A percentile compares a stretch with the other conserved stretches of the same genome.
phyloP scores from a whole-genome alignment of 2,888 invertebrate genomes.

The Beris morrisii region DNA sequence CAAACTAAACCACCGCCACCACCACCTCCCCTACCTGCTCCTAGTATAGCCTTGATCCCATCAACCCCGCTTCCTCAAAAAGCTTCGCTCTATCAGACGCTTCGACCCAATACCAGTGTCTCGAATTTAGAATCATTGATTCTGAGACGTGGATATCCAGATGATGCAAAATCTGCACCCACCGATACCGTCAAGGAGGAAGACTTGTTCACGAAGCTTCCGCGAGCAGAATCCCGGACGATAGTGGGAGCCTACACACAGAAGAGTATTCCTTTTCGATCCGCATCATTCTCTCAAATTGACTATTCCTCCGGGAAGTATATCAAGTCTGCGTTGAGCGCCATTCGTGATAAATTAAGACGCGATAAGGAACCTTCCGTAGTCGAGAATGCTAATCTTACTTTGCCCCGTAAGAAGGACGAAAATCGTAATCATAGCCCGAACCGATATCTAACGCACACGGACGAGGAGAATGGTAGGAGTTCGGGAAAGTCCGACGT shows the following conservation, averaged over 20 bases:
- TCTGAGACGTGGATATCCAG: constrained; percentile 39
- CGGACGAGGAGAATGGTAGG: constrained; percentile 40
- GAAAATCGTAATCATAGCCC: constrained; percentile 37
- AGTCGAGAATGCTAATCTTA: constrained; percentile 49
- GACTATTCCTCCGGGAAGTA: constrained; percentile 71
- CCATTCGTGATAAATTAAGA: constrained; percentile 50
- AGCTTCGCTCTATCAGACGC: constrained; percentile 36
- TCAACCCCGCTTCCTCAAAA: constrained; percentile 8
- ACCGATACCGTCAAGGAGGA: constrained; percentile 40
- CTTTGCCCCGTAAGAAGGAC: constrained; percentile 53
- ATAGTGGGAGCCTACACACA: constrained; percentile 66
- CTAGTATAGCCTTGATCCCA: constrained; percentile 16
- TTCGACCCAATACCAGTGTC: constrained; percentile 50
- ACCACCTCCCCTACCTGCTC: constrained; percentile 42
- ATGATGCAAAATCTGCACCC: constrained; percentile 45
- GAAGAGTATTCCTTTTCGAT: constrained; percentile 73
- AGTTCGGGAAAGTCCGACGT: constrained; percentile 48
- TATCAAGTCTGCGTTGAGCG: constrained; percentile 55
- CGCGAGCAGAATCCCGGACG: constrained; percentile 63
- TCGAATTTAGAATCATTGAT: constrained; percentile 51
- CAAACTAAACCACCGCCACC: constrained; percentile 43
- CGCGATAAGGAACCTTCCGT: constrained; percentile 45
- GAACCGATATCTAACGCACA: constrained; percentile 3
- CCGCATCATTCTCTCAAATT: constrained; percentile 86
- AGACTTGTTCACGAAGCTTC: constrained; percentile 55